A percentile compares a stretch with the other conserved stretches of the same genome.
Evolutionary conservation across 2,888 invertebrate genomes (phyloP).

Genomic region (Acanthosepion pharaonis): DNA sequence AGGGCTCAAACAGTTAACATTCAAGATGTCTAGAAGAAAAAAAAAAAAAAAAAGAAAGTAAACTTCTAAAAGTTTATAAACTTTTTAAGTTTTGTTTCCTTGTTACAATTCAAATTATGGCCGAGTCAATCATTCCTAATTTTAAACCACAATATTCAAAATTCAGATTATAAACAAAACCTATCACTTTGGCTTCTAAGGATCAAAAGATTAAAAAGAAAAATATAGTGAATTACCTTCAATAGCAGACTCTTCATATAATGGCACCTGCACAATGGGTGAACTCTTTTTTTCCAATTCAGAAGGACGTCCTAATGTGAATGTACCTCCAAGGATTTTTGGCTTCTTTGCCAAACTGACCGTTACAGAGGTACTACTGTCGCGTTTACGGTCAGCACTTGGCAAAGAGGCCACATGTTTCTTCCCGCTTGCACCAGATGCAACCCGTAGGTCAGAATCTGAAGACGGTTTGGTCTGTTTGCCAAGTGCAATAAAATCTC

Average conservation of each 20-base stretch:
- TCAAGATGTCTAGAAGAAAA: no score
- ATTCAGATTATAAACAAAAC: background rate
- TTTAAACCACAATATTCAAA: background rate
- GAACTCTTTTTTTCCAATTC: conserved; percentile 64
- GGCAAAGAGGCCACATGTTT: conserved; percentile 51
- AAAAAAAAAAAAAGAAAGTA: no score
- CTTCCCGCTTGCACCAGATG: conserved; percentile 52
- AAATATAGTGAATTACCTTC: conserved; percentile 76
- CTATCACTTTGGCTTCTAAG: background rate
- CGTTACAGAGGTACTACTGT: conserved; percentile 74
- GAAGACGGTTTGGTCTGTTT: conserved; percentile 58
- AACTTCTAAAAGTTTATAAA: no score
- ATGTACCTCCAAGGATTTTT: conserved; percentile 65
- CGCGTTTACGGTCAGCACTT: conserved; percentile 82
- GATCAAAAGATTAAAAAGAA: background rate
- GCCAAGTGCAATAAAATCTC: conserved; percentile 75
- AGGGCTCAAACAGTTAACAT: no score
- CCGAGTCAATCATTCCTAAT: no score
- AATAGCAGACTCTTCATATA: conserved; percentile 79
- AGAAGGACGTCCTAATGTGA: conserved; percentile 66
- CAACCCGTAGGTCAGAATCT: conserved; percentile 47
- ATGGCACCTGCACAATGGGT: conserved; percentile 60
- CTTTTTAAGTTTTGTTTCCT: no score
- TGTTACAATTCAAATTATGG: no score
- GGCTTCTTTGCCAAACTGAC: conserved; percentile 72